These are phyloP conservation scores for Hycleus phaleratus DNA, from an alignment of 1,140 invertebrate species.

Conservation along the genomic window DNA sequence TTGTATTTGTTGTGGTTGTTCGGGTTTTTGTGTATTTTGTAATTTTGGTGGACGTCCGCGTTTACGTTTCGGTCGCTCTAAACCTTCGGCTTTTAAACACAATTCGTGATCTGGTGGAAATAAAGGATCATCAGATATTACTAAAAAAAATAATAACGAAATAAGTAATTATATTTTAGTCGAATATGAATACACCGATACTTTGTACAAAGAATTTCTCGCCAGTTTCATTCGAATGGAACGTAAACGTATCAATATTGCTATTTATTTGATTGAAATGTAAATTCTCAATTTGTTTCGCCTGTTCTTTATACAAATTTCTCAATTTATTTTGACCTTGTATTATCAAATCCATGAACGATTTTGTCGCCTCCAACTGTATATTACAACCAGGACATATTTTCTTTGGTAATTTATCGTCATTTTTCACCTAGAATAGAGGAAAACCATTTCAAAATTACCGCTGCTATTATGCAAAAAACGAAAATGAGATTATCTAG, in stretches of 20 bases:
- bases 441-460: constrained; percentile 28
- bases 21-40: constrained; percentile 25
- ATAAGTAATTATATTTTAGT: not conserved
- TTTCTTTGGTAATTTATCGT: constrained; percentile 58
- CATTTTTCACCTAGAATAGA: constrained; percentile 51
- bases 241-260: constrained; percentile 33
- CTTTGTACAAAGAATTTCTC: constrained; percentile 46
- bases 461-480: constrained; percentile 10
- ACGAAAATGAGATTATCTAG: not conserved
- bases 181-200: constrained; percentile 22
- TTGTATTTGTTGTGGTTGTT: constrained; percentile 1
- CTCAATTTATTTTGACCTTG: constrained; percentile 56
- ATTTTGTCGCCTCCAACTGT: constrained; percentile 60
- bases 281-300: constrained; percentile 26
- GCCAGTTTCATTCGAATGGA: constrained; percentile 39
- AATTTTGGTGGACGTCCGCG: constrained; percentile 59
- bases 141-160: constrained; percentile 33
- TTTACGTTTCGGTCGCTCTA: constrained; percentile 58
- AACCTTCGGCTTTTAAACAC: constrained; percentile 51
- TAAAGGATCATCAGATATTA: constrained; percentile 47
- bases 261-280: constrained; percentile 33
- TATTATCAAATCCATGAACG: constrained; percentile 62
- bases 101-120: constrained; percentile 51
- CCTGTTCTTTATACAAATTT: constrained; percentile 45
- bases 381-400: constrained; percentile 69